phyloP scores from a whole-genome alignment of 1,140 invertebrate species.

The Atta texana region DNA sequence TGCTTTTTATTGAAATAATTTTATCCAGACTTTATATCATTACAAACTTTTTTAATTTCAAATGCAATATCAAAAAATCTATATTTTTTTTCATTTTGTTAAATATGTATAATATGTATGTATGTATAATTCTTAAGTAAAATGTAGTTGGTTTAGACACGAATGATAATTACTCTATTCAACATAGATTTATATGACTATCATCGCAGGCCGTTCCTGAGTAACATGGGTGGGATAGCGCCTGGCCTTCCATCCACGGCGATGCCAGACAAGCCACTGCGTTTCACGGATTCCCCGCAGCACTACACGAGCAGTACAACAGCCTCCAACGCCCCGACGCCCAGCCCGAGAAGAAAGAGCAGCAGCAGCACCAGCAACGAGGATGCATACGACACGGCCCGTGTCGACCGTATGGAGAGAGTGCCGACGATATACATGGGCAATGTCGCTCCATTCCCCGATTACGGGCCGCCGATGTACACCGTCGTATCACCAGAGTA shows the following conservation, averaged over 20 bases:
- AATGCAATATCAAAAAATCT: too few relatives aligned
- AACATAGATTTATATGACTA: neutral
- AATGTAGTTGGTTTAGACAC: neutral
- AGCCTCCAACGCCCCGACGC: constrained; percentile 88
- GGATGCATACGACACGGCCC: constrained; percentile 85
- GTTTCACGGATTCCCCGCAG: constrained; percentile 92
- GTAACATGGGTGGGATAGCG: constrained; percentile 83
- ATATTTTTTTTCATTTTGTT: too few relatives aligned
- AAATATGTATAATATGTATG: too few relatives aligned
- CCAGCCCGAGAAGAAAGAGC: constrained; percentile 90
- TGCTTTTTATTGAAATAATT: neutral
- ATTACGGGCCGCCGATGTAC: constrained; percentile 83
- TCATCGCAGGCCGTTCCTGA: constrained; percentile 82
- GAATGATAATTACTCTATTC: neutral
- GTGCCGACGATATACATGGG: constrained; percentile 87
- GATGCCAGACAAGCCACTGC: constrained; percentile 88
- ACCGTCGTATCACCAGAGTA: constrained; percentile 78
- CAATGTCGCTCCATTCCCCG: constrained; percentile 77
- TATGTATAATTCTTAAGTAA: neutral
- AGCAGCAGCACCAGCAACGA: constrained; percentile 89
- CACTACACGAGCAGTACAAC: constrained; percentile 86
- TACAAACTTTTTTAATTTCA: too few relatives aligned
- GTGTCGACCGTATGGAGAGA: constrained; percentile 84
- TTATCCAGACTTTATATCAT: neutral
- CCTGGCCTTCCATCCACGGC: constrained; percentile 79